Evolutionary conservation across 2,113 vertebrate species (phyloP).

Genomic region (Lates calcarifer): DNA sequence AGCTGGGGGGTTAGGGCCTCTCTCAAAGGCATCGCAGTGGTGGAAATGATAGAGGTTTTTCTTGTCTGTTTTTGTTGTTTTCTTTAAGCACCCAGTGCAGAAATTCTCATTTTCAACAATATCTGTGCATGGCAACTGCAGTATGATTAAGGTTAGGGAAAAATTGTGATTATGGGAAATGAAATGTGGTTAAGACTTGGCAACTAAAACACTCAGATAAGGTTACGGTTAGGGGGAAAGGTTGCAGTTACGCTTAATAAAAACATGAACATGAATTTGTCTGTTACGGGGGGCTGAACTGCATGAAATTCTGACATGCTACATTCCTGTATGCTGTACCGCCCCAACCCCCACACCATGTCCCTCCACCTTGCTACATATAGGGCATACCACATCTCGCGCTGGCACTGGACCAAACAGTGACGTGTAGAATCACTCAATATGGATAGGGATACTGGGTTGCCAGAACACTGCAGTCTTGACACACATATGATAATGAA

Average conservation of each 20-base stretch:
- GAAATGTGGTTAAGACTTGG: neutral
- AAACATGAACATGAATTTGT: neutral
- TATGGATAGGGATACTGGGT: neutral
- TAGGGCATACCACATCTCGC: neutral
- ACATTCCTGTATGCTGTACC: neutral
- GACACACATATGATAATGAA: neutral
- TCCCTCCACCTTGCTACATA: neutral
- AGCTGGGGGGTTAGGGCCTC: slow-evolving; percentile 7
- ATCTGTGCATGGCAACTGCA: neutral
- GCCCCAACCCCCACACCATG: neutral
- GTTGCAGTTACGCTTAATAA: neutral
- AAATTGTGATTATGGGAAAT: neutral
- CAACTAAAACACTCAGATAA: neutral
- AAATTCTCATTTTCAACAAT: neutral
- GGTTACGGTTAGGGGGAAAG: neutral
- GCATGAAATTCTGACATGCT: neutral
- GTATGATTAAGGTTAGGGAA: neutral
- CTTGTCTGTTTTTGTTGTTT: neutral
- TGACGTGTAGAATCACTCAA: neutral
- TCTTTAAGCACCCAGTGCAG: neutral
- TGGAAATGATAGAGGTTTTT: neutral
- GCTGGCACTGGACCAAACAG: neutral
- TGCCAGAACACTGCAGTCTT: neutral
- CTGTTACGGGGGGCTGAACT: neutral
- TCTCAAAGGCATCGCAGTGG: neutral